Percentiles rank a stretch among this genome's conserved stretches.
Conservation (phyloP, 2,888 invertebrate genomes). For the Microctonus hyperodae region DNA sequence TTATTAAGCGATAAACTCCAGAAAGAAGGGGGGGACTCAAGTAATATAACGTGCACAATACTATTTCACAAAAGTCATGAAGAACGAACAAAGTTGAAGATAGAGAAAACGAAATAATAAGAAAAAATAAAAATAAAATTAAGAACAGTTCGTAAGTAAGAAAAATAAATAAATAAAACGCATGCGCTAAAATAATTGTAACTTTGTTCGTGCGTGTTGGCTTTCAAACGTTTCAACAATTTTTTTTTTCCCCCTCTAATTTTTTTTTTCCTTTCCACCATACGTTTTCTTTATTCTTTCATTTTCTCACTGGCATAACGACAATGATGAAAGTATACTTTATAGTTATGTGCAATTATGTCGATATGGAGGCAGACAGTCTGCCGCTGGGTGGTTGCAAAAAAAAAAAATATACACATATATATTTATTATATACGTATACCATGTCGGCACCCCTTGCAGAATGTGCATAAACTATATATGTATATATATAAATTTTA, state of each 20-base stretch:
- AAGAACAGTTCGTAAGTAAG: not conserved
- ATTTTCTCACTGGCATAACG: not conserved
- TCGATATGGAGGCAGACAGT: constrained; percentile 45
- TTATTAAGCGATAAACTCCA: constrained; percentile 35
- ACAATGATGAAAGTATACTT: constrained; percentile 30
- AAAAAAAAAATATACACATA: constrained; percentile 14
- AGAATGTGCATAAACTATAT: not conserved
- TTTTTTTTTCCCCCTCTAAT: constrained; percentile 13
- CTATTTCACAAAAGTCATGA: constrained; percentile 26
- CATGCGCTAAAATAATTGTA: constrained; percentile 22
- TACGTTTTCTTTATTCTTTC: constrained; percentile 6
- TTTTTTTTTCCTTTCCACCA: constrained; percentile 26
- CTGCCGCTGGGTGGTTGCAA: constrained; percentile 37
- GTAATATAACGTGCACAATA: constrained; percentile 30
- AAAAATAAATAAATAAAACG: constrained; percentile 17
- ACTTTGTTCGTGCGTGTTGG: constrained; percentile 33
- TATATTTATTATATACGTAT: constrained; percentile 12
- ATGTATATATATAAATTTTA: not conserved
- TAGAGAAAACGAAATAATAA: constrained; percentile 11
- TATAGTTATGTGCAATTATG: constrained; percentile 45
- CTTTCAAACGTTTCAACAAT: constrained; percentile 24
- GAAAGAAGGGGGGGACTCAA: constrained; percentile 13
- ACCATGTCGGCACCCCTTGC: constrained; percentile 31
- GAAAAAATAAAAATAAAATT: constrained; percentile 20
- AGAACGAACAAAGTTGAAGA: constrained; percentile 24